Evolutionary conservation across 1,140 invertebrate species (phyloP).

Genomic region (Meloidogyne hapla): DNA sequence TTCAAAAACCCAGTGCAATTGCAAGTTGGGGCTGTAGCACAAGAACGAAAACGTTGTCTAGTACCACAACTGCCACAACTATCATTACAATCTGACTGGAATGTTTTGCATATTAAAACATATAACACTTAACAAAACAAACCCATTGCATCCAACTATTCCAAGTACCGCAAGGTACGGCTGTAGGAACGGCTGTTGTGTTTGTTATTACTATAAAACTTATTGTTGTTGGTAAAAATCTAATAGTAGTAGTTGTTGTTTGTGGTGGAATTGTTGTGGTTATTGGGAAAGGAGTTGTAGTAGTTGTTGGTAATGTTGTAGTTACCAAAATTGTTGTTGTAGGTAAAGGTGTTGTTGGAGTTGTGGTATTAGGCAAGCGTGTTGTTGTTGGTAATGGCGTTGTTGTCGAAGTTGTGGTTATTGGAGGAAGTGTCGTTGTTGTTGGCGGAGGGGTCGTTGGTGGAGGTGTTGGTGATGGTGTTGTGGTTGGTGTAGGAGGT

Average conservation of each 20-base stretch:
- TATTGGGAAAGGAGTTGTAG: constrained; percentile 7
- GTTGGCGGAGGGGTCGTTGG: constrained; percentile 7
- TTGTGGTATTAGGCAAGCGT: constrained; percentile 2
- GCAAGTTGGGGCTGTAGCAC: constrained; percentile 9
- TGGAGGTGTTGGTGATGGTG: constrained; percentile 1
- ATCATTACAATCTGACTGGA: constrained; percentile 29
- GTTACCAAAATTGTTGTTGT: constrained; percentile 8
- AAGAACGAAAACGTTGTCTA: constrained; percentile 35
- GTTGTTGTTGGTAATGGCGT: constrained; percentile 6
- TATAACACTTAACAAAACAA: neutral
- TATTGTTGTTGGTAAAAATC: constrained; percentile 20
- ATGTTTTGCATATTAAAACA: neutral
- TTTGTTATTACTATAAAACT: constrained; percentile 16
- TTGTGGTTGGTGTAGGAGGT: too few relatives aligned
- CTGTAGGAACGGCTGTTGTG: neutral
- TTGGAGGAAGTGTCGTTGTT: neutral
- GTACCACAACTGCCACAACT: constrained; percentile 32
- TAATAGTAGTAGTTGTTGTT: constrained; percentile 14
- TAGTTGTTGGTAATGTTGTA: neutral
- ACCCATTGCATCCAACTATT: constrained; percentile 37
- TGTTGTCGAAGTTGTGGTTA: constrained; percentile 20
- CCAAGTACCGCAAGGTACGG: constrained; percentile 14
- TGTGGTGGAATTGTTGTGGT: constrained; percentile 1
- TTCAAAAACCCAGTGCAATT: constrained; percentile 4
- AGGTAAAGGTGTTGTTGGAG: neutral